These are phyloP conservation scores for Sclerurus mexicanus DNA, from an alignment of 2,113 vertebrate species.

Conservation along the genomic window DNA sequence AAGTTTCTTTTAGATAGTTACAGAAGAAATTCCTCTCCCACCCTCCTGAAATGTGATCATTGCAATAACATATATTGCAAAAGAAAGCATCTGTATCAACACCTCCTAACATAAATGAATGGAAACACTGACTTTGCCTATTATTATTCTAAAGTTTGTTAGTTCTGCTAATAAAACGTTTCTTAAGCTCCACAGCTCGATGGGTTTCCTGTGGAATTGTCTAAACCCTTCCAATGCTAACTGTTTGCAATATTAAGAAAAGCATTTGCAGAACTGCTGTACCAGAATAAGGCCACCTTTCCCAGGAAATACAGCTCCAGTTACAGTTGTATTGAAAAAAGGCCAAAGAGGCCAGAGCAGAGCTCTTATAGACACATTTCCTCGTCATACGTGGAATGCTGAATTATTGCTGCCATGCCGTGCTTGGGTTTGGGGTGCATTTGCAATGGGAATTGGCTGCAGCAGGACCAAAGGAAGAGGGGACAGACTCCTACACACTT, in stretches of 20 bases:
- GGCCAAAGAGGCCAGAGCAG: slow-evolving; percentile 27
- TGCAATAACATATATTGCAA: slow-evolving; percentile 35
- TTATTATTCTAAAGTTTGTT: slow-evolving; percentile 58
- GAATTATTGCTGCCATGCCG: slow-evolving; percentile 2
- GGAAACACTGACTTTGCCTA: slow-evolving; percentile 41
- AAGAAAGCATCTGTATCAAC: slow-evolving; percentile 50
- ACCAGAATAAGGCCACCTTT: slow-evolving; percentile 53
- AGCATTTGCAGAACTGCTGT: slow-evolving; percentile 51
- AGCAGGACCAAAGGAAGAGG: not conserved
- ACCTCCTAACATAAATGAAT: slow-evolving; percentile 1
- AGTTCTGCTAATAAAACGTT: slow-evolving; percentile 60
- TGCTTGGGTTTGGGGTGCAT: not conserved
- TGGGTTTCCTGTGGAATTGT: slow-evolving; percentile 69
- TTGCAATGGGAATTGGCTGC: not conserved
- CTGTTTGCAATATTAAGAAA: slow-evolving; percentile 59
- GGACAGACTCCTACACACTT: not conserved
- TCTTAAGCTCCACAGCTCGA: slow-evolving; percentile 52
- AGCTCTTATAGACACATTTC: slow-evolving; percentile 44
- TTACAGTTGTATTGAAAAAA: slow-evolving; percentile 50
- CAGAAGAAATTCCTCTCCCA: slow-evolving; percentile 38
- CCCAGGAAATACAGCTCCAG: slow-evolving; percentile 53
- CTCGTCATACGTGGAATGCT: slow-evolving; percentile 8
- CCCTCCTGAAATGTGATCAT: slow-evolving; percentile 26
- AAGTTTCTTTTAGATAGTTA: not conserved
- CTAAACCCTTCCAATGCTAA: slow-evolving; percentile 51